Conservation (phyloP, 2,888 invertebrate genomes). For the Dynastes maya region DNA sequence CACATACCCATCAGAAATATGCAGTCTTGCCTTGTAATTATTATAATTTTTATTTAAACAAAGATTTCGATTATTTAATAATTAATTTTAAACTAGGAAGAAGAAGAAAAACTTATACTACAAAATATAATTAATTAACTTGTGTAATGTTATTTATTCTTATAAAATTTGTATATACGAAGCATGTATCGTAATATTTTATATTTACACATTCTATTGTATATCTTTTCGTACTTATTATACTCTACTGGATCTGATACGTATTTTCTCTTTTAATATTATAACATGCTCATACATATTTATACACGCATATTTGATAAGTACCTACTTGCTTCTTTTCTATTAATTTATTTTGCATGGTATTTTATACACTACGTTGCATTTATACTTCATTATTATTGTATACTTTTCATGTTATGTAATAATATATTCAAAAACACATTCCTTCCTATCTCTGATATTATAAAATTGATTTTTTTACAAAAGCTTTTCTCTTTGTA, state of each 20-base stretch:
- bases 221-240: conserved; percentile 17
- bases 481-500: conserved; percentile 6
- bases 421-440: conserved; percentile 24
- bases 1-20: conserved; percentile 53
- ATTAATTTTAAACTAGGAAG: conserved; percentile 21
- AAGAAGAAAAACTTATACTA: conserved; percentile 15
- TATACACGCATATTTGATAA: conserved; percentile 8
- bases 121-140: conserved; percentile 28
- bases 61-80: conserved; percentile 21
- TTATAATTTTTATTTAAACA: conserved; percentile 43
- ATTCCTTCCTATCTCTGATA: conserved; percentile 44
- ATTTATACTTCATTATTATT: conserved; percentile 32
- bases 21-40: conserved; percentile 61
- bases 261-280: conserved; percentile 19
- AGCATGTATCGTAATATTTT: conserved; percentile 39
- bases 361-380: not conserved
- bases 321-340: conserved; percentile 1
- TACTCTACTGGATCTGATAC: conserved; percentile 2
- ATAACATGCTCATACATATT: conserved; percentile 16
- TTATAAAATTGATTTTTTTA: conserved; percentile 23
- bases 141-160: conserved; percentile 42
- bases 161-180: conserved; percentile 45
- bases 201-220: conserved; percentile 23
- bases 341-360: conserved; percentile 35
- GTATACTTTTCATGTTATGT: conserved; percentile 4